Base-by-base conservation (phyloP, 2,888 invertebrate genomes). In the Chorisops tibialis region DNA sequence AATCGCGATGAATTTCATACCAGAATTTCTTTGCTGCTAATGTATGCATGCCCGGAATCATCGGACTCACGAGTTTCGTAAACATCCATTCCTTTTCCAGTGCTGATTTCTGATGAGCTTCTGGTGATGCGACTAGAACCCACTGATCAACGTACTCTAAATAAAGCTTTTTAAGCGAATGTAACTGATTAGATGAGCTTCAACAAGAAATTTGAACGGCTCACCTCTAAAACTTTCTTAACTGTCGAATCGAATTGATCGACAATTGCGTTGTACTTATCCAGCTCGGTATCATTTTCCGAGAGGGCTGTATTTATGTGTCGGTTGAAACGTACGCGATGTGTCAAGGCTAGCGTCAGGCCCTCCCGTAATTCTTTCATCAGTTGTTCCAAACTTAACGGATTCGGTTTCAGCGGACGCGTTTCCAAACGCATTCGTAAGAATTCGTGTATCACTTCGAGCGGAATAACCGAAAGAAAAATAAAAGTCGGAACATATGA, bases 381-480 rank as follows among this genome's bases (percentile, higher is more conserved):
- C 52, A 94, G 75, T 82, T 95, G 94, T 70, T 91, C 85, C 48
- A 95, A 85, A 68, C 93, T 93, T 48, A 95, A 83, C 6, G 89
- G 87, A 52, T 93, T 93, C 0, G 95, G 95, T 52, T 89, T 87
- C 19, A 85, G 84, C 0, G 92, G 91, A 62, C 88, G 86, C 64
- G 89, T 87, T 73, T 95, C 93, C 39, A 95, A 80, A 45, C 95
- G 80, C 82, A 96, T 87, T 64, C 87, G 80, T 45, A 96, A 80
- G 79, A 94, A 96, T 78, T 96, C 95, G 73, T 95, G 91, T 65
- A 94, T 88, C n/a, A 95, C 87, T 77, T 96, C 93, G 71, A 97
- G 79, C 21, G 93, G 91, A 56, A 96, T 86, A 54, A 88, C 85
- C 63, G 91, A 87, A 14, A 96, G 82, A 75, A 95, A 92, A 58